These are phyloP conservation scores for Lissonota sp. DNA, from an alignment of 2,888 invertebrate genomes.

Conservation along the genomic window DNA sequence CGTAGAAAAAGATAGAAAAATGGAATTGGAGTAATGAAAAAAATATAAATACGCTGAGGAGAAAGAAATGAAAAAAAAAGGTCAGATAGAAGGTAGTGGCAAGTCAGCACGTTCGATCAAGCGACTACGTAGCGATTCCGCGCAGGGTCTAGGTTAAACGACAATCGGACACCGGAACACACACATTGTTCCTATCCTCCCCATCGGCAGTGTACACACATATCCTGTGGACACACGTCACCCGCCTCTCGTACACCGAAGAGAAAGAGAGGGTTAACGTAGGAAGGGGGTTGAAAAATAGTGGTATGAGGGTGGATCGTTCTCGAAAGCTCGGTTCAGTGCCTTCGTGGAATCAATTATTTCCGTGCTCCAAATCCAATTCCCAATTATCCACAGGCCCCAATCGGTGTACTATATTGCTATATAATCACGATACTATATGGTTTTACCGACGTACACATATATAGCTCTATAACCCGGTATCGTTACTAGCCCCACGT, in stretches of 20 bases:
- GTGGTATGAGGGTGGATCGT: constrained; percentile 24
- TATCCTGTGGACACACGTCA: constrained; percentile 27
- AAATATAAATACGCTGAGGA: too few species aligned
- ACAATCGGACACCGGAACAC: constrained; percentile 70
- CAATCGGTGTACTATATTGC: constrained; percentile 32
- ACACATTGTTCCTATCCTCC: constrained; percentile 37
- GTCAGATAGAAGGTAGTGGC: not conserved
- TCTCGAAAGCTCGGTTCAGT: constrained; percentile 61
- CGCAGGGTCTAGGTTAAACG: constrained; percentile 73
- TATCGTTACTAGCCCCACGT: not conserved
- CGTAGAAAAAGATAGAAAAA: too few species aligned
- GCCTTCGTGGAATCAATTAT: constrained; percentile 78
- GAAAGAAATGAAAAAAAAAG: constrained; percentile 1
- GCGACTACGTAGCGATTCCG: constrained; percentile 67
- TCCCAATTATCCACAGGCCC: constrained; percentile 75
- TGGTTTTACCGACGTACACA: constrained; percentile 8
- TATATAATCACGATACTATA: constrained; percentile 7
- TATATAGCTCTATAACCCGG: constrained; percentile 27
- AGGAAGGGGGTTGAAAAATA: not conserved
- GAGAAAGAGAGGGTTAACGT: not conserved
- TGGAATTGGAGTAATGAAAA: too few species aligned
- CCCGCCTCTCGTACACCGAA: not conserved
- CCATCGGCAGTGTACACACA: constrained; percentile 26
- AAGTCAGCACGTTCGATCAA: constrained; percentile 38
- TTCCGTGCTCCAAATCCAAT: constrained; percentile 80